phyloP scores from a whole-genome alignment of 2,888 invertebrate genomes.

The Aspidapion aeneum region DNA sequence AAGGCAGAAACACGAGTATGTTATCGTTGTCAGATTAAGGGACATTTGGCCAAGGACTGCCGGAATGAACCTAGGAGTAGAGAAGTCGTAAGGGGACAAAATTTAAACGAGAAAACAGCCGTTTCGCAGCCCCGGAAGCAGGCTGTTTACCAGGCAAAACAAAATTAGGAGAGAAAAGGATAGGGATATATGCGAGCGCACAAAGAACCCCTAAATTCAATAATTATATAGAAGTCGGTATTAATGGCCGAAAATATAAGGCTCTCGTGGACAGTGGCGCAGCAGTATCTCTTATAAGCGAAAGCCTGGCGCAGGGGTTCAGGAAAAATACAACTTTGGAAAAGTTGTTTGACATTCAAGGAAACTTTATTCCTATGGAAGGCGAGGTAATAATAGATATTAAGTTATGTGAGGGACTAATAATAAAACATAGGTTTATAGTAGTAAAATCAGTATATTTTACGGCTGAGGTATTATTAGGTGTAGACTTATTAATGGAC shows the following conservation, averaged over 20 bases:
- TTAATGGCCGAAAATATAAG: background rate
- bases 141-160: slow-evolving; percentile 4
- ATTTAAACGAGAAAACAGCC: slow-evolving; percentile 8
- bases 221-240: background rate
- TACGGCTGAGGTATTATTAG: background rate
- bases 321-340: background rate
- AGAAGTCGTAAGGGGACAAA: background rate
- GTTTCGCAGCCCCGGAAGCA: slow-evolving; percentile 3
- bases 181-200: slow-evolving; percentile 6
- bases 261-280: slow-evolving; percentile 6
- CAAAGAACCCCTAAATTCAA: background rate
- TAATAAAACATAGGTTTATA: background rate
- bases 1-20: background rate
- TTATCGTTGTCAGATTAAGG: background rate
- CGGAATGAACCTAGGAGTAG: background rate
- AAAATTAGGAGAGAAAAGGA: background rate
- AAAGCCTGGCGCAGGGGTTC: slow-evolving; percentile 1
- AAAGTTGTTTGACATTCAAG: slow-evolving; percentile 1
- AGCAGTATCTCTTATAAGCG: slow-evolving; percentile 2
- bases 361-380: slow-evolving; percentile 3
- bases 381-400: background rate
- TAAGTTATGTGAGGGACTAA: background rate
- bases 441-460: slow-evolving; percentile 1
- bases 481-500: background rate
- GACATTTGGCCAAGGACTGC: background rate